Percentiles rank a stretch among this genome's conserved stretches.
Evolutionary conservation across 2,888 invertebrate genomes (phyloP).

Genomic region (Macroteleia sp.): DNA sequence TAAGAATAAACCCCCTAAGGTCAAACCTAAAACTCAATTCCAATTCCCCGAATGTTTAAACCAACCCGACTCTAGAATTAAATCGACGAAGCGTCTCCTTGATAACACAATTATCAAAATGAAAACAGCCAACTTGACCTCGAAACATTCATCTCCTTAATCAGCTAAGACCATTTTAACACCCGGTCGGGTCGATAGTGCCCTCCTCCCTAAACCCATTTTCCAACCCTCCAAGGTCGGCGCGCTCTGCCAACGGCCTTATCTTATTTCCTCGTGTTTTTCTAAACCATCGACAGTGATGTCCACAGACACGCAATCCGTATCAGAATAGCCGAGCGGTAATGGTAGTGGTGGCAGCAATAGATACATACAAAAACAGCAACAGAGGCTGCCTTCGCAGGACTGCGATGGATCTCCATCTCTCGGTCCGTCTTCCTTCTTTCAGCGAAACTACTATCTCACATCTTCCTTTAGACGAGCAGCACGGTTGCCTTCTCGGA

Average conservation of each 20-base stretch:
- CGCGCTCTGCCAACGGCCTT: conserved; percentile 6
- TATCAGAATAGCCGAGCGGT: conserved; percentile 7
- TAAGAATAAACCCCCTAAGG: conserved; percentile 29
- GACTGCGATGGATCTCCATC: conserved; percentile 33
- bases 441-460: background rate
- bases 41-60: conserved; percentile 17
- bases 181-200: too few species aligned
- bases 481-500: conserved; percentile 55
- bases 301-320: conserved; percentile 47
- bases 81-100: background rate
- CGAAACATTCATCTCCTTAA: conserved; percentile 6
- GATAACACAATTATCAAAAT: conserved; percentile 38
- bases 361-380: conserved; percentile 29
- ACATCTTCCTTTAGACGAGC: background rate
- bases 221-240: conserved; percentile 34
- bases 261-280: conserved; percentile 53
- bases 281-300: conserved; percentile 39
- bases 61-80: background rate
- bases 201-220: conserved; percentile 7
- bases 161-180: background rate
- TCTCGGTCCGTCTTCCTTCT: conserved; percentile 10
- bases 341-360: conserved; percentile 24
- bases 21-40: conserved; percentile 12
- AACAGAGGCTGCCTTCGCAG: conserved; percentile 18
- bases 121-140: conserved; percentile 14